These are phyloP conservation scores for Leucoma salicis DNA, from an alignment of 2,888 invertebrate genomes.

Conservation along the genomic window DNA sequence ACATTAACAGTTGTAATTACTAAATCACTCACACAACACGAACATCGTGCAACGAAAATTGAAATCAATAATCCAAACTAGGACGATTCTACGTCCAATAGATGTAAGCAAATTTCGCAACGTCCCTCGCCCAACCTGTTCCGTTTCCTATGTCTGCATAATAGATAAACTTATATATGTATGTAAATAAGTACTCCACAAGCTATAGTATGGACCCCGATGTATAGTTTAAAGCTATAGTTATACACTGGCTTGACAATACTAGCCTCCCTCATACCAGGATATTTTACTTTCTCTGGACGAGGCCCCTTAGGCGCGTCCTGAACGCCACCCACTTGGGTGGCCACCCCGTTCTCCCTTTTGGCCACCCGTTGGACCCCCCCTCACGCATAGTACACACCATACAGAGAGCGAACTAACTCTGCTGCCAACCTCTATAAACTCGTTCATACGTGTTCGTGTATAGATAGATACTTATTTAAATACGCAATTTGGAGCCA, in stretches of 20 bases:
- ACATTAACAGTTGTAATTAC: too few relatives aligned
- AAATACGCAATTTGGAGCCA: conserved; percentile 73
- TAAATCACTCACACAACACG: too few relatives aligned
- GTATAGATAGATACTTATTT: conserved; percentile 67
- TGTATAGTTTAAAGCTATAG: conserved; percentile 81
- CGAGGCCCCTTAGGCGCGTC: conserved; percentile 75
- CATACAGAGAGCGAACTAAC: conserved; percentile 78
- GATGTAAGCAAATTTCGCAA: conserved; percentile 65
- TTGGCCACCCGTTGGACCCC: conserved; percentile 47
- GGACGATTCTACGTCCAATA: conserved; percentile 53
- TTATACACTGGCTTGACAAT: conserved; percentile 79
- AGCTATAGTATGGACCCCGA: conserved; percentile 66
- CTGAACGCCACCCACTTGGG: conserved; percentile 51
- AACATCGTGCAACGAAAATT: conserved; percentile 28
- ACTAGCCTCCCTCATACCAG: conserved; percentile 80
- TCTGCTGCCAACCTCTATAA: conserved; percentile 74
- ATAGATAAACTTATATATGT: conserved; percentile 78
- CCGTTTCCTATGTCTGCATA: conserved; percentile 78
- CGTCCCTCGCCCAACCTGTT: conserved; percentile 65
- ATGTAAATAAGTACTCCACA: conserved; percentile 76
- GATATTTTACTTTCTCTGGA: conserved; percentile 82
- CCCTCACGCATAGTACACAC: conserved; percentile 75
- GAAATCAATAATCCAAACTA: conserved; percentile 54
- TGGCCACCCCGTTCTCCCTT: conserved; percentile 37
- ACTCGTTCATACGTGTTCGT: conserved; percentile 64